Evolutionary conservation across 2,888 invertebrate species (phyloP).

Genomic region (Phaonia tiefii): DNA sequence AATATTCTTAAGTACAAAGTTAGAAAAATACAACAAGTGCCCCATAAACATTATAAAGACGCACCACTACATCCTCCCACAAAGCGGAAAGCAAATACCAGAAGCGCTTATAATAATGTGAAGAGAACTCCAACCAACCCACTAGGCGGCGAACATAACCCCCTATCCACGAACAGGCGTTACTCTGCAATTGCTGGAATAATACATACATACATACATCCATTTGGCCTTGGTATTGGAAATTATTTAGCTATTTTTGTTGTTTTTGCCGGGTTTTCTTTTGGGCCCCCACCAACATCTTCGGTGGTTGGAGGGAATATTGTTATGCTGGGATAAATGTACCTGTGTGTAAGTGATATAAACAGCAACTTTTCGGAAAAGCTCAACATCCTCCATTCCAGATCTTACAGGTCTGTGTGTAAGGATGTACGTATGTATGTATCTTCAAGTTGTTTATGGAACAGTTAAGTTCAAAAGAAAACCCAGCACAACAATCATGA

Average conservation of each 20-base stretch:
- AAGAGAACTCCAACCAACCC: not conserved
- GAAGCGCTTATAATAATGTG: conserved; percentile 56
- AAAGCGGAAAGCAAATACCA: conserved; percentile 55
- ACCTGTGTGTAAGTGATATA: conserved; percentile 29
- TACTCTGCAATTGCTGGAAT: no score
- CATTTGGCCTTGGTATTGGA: not conserved
- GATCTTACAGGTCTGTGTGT: not conserved
- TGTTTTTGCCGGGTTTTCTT: conserved; percentile 17
- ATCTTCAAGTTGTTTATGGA: conserved; percentile 58
- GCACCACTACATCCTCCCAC: not conserved
- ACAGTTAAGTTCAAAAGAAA: conserved; percentile 57
- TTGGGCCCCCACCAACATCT: not conserved
- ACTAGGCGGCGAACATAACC: conserved; percentile 29
- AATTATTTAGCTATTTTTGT: conserved; percentile 6
- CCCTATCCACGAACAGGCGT: not conserved
- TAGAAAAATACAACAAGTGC: conserved; percentile 77
- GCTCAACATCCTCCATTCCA: not conserved
- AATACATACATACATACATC: not conserved
- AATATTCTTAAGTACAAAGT: conserved; percentile 74
- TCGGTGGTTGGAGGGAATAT: not conserved
- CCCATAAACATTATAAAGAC: conserved; percentile 70
- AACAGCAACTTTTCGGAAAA: conserved; percentile 13
- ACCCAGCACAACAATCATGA: conserved; percentile 40
- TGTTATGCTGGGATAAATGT: not conserved
- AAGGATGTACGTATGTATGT: conserved; percentile 3